Conservation (phyloP, 1,140 invertebrate genomes). For the Charaxes varanes region DNA sequence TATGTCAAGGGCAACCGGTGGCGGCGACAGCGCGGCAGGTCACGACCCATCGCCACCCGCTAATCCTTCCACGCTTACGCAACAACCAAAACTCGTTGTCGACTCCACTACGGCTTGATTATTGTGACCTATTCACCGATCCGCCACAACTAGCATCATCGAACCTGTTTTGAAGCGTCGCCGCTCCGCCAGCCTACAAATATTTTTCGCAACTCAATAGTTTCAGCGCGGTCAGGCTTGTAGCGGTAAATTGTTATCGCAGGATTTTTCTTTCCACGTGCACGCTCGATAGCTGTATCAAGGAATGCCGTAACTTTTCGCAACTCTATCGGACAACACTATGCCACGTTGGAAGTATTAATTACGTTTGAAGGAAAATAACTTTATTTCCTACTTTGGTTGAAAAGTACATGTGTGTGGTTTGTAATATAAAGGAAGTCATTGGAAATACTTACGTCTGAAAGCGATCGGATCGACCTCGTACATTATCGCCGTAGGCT, state of each 20-base stretch:
- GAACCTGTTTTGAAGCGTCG: conserved; percentile 15
- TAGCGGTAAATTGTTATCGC: conserved; percentile 51
- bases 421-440: not conserved
- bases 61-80: conserved; percentile 36
- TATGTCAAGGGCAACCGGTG: conserved; percentile 56
- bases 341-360: conserved; percentile 5
- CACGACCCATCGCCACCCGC: conserved; percentile 37
- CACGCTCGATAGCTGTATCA: conserved; percentile 4
- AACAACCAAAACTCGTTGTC: conserved; percentile 20
- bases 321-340: conserved; percentile 9
- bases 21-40: conserved; percentile 30
- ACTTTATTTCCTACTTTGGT: conserved; percentile 10
- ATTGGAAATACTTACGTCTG: not conserved
- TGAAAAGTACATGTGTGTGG: conserved; percentile 1
- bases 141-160: conserved; percentile 15
- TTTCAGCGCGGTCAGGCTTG: conserved; percentile 43
- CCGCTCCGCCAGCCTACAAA: conserved; percentile 12
- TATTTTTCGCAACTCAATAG: conserved; percentile 32
- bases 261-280: conserved; percentile 12
- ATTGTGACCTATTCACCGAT: conserved; percentile 15
- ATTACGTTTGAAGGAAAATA: conserved; percentile 11
- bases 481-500: no score
- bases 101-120: conserved; percentile 12
- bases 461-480: no score
- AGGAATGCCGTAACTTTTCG: not conserved